Evolutionary conservation across 2,797 vertebrate genomes (phyloP).

Genomic region (Enteromius mattozi): DNA sequence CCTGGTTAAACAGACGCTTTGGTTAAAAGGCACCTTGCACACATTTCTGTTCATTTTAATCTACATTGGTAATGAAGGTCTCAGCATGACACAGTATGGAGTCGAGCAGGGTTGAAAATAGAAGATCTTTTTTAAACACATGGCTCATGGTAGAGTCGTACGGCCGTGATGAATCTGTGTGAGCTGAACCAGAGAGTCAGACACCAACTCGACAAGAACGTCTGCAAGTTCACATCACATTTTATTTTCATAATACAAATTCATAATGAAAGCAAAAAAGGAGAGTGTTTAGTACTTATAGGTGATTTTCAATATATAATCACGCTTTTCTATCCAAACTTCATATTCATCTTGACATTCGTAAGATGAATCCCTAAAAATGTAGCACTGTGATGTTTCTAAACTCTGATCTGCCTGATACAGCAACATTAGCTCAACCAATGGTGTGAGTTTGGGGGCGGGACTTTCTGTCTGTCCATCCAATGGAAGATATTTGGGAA

Average conservation of each 20-base stretch:
- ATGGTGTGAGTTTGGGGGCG: neutral
- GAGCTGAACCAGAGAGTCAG: neutral
- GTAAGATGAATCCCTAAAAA: neutral
- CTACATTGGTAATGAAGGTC: conserved; percentile 19
- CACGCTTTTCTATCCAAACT: neutral
- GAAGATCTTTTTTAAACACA: conserved; percentile 28
- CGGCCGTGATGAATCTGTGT: neutral
- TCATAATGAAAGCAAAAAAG: neutral
- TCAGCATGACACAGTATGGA: conserved; percentile 23
- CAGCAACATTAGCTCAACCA: neutral
- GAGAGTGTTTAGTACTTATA: neutral
- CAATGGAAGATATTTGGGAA: neutral
- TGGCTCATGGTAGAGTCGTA: neutral
- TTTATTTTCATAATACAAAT: neutral
- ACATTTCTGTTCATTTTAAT: conserved; percentile 17
- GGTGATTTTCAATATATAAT: neutral
- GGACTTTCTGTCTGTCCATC: neutral
- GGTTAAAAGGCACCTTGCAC: conserved; percentile 16
- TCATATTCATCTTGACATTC: neutral
- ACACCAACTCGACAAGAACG: neutral
- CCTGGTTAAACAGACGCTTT: neutral
- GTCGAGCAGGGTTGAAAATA: conserved; percentile 3
- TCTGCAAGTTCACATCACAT: neutral
- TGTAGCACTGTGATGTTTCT: neutral
- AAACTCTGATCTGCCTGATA: neutral